Base-by-base conservation (phyloP, 1,140 invertebrate species). In the Bombus pascuorum region DNA sequence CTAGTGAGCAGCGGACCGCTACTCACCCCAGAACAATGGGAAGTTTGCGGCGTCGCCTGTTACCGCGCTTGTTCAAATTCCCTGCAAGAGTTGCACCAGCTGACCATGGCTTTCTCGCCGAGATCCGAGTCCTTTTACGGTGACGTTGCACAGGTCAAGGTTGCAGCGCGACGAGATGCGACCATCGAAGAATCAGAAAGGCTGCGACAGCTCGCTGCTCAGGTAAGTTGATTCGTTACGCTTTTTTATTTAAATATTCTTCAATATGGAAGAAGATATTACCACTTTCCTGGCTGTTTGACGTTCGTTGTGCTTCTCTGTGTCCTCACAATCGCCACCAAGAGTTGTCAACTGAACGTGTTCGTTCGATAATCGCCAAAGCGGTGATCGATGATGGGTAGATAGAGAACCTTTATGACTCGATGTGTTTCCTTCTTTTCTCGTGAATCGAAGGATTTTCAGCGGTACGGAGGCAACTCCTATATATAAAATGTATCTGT, bases 91-190 rank as follows among this genome's bases (percentile, higher is more conserved):
- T 93, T 99, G 34, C 97, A 98, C 74, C 98, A 98, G 94, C 94
- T 99, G 34, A 98, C 98, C 53, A 96, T 97, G 90, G 98, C 98
- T 9, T 99, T 99, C 92, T 97, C 98, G 89, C 96, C 97, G 86
- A 97, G 98, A 89, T 99, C 98, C 0, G 98, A 98, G 89, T 98
- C 98, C 89, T 99, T 99, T 93, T 99, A 99, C 94, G 98, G 98
- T 3, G 98, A 99, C 93, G 95, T 98, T 82, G 98, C 98, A 6
- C 98, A 98, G 85, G 98, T 99, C 0, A 99, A 99, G 96, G 98
- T 99, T 4, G 98, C 98, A 5, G 98, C 98, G 0, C 96, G 98
- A 47, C 96, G 97, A 86, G 98, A 99, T 92, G 98, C 97, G 90
- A 97, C 97, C 1, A 95, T 97, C 15, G 96, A 97, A 90, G 98